These are phyloP conservation scores for Macaria notata DNA, from an alignment of 2,888 invertebrate genomes.

Conservation along the genomic window DNA sequence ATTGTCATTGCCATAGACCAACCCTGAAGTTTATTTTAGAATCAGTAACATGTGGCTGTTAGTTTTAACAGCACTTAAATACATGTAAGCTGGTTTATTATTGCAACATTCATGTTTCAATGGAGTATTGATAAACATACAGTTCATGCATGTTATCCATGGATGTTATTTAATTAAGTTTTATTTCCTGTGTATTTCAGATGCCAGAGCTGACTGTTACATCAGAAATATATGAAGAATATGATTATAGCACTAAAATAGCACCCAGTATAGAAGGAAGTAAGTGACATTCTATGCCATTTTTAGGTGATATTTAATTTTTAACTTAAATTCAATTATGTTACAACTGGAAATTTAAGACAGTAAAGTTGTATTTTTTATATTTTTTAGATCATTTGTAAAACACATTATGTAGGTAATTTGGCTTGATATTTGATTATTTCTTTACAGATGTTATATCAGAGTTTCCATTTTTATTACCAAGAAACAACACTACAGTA, in stretches of 20 bases:
- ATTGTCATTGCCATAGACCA: slow-evolving; percentile 6
- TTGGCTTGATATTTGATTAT: no score
- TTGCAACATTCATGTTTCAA: slow-evolving; percentile 5
- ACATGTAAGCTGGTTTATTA: slow-evolving; percentile 3
- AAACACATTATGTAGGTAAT: no score
- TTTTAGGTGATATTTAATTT: no score
- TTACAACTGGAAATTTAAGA: no score
- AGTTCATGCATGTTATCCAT: slow-evolving; percentile 22
- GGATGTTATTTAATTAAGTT: slow-evolving; percentile 14
- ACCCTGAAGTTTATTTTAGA: slow-evolving; percentile 30
- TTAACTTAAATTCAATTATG: no score
- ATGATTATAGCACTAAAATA: slow-evolving; percentile 81
- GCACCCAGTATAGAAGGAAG: slow-evolving; percentile 73
- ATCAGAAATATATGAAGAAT: slow-evolving; percentile 89
- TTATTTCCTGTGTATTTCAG: slow-evolving; percentile 46
- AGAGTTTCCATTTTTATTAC: slow-evolving; percentile 85
- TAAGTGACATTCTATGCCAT: slow-evolving; percentile 44
- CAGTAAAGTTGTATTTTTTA: no score
- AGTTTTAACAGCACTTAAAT: background rate
- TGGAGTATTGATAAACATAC: slow-evolving; percentile 29
- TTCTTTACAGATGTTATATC: slow-evolving; percentile 84
- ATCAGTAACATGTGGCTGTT: slow-evolving; percentile 19
- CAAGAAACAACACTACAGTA: slow-evolving; percentile 54
- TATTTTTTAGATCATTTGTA: no score
- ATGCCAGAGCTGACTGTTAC: slow-evolving; percentile 84